Evolutionary conservation across 1,140 invertebrate species (phyloP).

Genomic region (Helicorthomorpha holstii): DNA sequence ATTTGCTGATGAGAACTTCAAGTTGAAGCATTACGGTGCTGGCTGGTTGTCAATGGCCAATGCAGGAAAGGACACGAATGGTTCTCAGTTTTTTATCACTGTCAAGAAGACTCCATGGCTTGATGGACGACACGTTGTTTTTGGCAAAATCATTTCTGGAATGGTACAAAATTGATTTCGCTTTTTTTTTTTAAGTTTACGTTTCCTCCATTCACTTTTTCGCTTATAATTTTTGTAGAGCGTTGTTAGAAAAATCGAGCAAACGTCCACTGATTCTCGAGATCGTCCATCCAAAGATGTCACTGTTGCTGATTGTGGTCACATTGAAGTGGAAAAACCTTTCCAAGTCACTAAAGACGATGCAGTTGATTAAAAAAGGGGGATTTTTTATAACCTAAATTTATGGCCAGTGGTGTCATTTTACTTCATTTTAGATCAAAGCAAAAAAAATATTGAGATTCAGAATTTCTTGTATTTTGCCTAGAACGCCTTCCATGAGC

Average conservation of each 20-base stretch:
- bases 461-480: too few relatives aligned
- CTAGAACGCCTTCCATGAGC: too few relatives aligned
- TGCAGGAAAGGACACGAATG: conserved; percentile 91
- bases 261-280: conserved; percentile 50
- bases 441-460: too few relatives aligned
- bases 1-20: conserved; percentile 94
- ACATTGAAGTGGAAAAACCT: conserved; percentile 34
- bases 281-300: conserved; percentile 49
- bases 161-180: conserved; percentile 43
- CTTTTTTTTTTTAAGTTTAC: conserved; percentile 1
- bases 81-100: conserved; percentile 96
- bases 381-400: too few relatives aligned
- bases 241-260: conserved; percentile 67
- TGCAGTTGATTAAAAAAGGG: too few relatives aligned
- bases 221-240: conserved; percentile 28
- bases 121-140: conserved; percentile 52
- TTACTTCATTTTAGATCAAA: too few relatives aligned
- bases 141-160: conserved; percentile 51
- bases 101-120: conserved; percentile 82
- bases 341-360: conserved; percentile 54
- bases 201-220: not conserved
- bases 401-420: too few relatives aligned
- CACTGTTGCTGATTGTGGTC: conserved; percentile 49
- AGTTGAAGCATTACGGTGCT: conserved; percentile 37
- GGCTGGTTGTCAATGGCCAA: conserved; percentile 80